Evolutionary conservation across 2,113 vertebrate species (phyloP), one percentile per base, ranked within the genome.

Genomic region (Macquaria australasica): DNA sequence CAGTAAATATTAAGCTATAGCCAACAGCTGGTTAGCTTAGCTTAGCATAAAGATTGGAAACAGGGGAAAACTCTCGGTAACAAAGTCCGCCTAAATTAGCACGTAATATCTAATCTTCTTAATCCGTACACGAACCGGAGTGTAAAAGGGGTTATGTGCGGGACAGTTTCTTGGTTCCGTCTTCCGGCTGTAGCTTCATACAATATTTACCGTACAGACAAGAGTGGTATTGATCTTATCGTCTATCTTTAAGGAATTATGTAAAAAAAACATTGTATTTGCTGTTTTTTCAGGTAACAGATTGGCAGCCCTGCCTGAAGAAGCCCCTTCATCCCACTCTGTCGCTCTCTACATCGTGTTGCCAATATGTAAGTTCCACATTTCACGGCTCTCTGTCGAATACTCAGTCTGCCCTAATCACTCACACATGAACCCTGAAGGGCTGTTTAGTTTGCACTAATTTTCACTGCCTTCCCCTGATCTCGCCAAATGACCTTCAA

Each of bases 281-380:
- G 80, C 41, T 74, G 14, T 34, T 74, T 82, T 82, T 84, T 67
- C 71, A 94, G 79, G 64, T 6, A 89, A 43, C 51, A 91, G 53
- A 2, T 16, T 90, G 0, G 79, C 85, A 0, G 76, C 83, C 6
- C 56, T 74, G 80, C 92, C 86, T 0, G 72, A 56, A 9, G 81
- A 90, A 67, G 89, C 56, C 12, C 84, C 81, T 0, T 20, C 87
- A 0, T 85, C 94, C 12, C 88, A 89, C 28, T 67, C 86, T 14
- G 50, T 92, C 0, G 94, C 95, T 1, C 89, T 98, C 20, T 96
- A 95, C 63, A 20, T 97, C 1, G 72, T 96, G n/a, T 45, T 98
- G 11, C 96, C 97, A 0, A 31, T 97, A 0, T 91, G 97, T 98
- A 80, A 95, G 97, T 95, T 72, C 18, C 21, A 73, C 37, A 11